phyloP scores from a whole-genome alignment of 2,113 vertebrate species.

The Cyanoramphus novaezelandiae region DNA sequence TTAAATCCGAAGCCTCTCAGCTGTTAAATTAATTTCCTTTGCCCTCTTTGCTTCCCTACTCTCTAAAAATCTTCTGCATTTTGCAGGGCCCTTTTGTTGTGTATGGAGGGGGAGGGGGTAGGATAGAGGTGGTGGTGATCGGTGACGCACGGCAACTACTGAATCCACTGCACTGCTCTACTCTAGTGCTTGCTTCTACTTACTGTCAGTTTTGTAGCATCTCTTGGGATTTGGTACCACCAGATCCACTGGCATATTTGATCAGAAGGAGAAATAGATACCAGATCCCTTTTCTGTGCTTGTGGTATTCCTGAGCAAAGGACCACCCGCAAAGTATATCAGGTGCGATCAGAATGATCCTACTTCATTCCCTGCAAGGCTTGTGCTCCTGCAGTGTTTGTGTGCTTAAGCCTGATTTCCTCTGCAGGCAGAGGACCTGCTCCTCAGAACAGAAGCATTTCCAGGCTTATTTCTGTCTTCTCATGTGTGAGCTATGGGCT shows the following conservation, averaged over 20 bases:
- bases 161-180: not conserved
- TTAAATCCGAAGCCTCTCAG: not conserved
- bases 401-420: not conserved
- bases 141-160: not conserved
- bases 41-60: not conserved
- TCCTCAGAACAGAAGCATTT: not conserved
- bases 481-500: not conserved
- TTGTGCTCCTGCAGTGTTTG: not conserved
- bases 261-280: not conserved
- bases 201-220: fast-evolving
- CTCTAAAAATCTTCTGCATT: not conserved
- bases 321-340: fast-evolving
- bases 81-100: not conserved
- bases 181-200: not conserved
- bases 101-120: not conserved
- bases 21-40: not conserved
- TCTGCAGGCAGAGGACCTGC: not conserved
- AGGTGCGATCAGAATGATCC: not conserved
- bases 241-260: not conserved
- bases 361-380: not conserved
- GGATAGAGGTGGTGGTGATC: not conserved
- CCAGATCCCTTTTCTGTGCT: not conserved
- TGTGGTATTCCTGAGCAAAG: not conserved
- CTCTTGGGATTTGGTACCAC: not conserved
- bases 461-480: not conserved